Base-by-base conservation (phyloP, 2,888 invertebrate genomes). In the Holacanthella duospinosa region DNA sequence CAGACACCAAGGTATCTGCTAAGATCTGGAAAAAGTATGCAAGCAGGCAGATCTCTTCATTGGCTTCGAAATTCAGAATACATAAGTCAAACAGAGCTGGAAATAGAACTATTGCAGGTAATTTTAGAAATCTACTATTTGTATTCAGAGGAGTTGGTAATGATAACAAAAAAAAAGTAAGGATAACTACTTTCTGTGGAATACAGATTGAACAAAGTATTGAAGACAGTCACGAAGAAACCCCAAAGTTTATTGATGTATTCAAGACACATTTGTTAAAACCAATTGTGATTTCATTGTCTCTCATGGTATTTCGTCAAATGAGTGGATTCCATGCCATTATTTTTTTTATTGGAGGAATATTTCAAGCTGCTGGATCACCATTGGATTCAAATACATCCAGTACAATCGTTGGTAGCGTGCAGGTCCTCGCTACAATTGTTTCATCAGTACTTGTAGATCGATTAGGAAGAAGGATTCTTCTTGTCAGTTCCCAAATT, bases 281-380 rank as follows among this genome's bases (percentile, higher is more conserved):
- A 75, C 91, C 91, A 0, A 79, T 93, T 61, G 76, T 86, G 60
- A 86, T 88, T 58, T 85, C 85, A 2, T 80, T 89, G 29, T 84
- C 87, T 19, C 82, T 90, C 65, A 89, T 93, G 86, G 82, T 88
- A 74, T 88, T 89, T 78, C 90, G 90, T 74, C 90, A 91, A 77
- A 82, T 88, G 74, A 87, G 87, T 64, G 91, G 90, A 60, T 83
- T 91, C 71, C 90, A 90, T 77, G 89, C 88, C 0, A 87, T 91
- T 66, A 87, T 90, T 70, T 90, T 90, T 78, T 90, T 82, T 74
- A 86, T 83, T 0, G 82, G 83, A 61, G 81, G 82, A 57, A 91
- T 91, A 73, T 91, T 91, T 77, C 73, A 80, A 63, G 85, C 85
- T 1, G 86, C 89, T 9, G 88, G 88, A 36, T 86, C 70, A n/a